Conservation (phyloP, 2,888 invertebrate species). For the Orthonychiurus folsomi region DNA sequence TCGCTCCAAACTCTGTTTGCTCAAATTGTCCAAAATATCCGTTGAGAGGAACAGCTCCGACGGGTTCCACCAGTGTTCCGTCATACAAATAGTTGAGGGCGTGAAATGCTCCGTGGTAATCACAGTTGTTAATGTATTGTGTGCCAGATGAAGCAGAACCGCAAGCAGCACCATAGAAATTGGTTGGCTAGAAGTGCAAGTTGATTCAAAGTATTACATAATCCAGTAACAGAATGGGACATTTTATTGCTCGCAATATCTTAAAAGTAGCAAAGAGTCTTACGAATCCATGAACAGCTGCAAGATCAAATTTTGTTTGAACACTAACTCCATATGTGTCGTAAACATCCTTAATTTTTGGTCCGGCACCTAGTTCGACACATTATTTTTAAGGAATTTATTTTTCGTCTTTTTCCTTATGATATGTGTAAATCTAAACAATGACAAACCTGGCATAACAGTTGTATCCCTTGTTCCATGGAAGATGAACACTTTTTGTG, state of each 20-base stretch:
- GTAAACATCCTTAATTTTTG: slow-evolving; percentile 17
- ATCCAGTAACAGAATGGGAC: no score
- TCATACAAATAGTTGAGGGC: slow-evolving; percentile 40
- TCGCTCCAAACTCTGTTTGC: slow-evolving; percentile 28
- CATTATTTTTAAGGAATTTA: background rate
- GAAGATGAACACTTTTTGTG: slow-evolving; percentile 31
- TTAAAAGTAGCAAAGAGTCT: background rate
- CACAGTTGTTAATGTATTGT: slow-evolving; percentile 41
- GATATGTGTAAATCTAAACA: no score
- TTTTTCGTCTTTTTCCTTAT: no score
- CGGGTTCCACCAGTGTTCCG: slow-evolving; percentile 22
- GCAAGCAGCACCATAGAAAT: slow-evolving; percentile 39
- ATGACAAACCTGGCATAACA: background rate
- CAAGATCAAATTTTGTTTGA: slow-evolving; percentile 14
- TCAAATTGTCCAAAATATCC: slow-evolving; percentile 23
- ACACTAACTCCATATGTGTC: slow-evolving; percentile 12
- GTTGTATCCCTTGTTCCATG: slow-evolving; percentile 18
- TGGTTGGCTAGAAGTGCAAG: slow-evolving; percentile 35
- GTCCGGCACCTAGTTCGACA: slow-evolving; percentile 14
- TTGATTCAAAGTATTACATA: slow-evolving; percentile 2
- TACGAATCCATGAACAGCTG: slow-evolving; percentile 19
- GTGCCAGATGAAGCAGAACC: slow-evolving; percentile 18
- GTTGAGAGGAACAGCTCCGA: slow-evolving; percentile 12
- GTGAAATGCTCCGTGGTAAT: slow-evolving; percentile 41
- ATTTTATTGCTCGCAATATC: background rate